phyloP scores from a whole-genome alignment of 2,797 vertebrate species.

The Argya squamiceps region DNA sequence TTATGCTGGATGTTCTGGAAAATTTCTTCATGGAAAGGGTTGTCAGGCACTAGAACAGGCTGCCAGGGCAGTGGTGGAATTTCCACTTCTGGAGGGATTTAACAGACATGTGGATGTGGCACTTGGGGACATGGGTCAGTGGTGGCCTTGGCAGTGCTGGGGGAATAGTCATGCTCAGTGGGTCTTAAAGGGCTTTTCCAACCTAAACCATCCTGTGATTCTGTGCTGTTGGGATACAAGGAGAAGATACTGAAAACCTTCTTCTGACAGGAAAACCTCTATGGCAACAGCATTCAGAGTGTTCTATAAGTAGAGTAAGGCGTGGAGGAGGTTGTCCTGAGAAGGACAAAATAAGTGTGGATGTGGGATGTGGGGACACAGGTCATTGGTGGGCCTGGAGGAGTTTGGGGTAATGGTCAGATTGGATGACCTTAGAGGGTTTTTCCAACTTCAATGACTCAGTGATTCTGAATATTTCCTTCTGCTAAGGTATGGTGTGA shows the following conservation, averaged over 20 bases:
- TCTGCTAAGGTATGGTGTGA: background rate
- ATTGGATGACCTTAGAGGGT: rapidly evolving
- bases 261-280: background rate
- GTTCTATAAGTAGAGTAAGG: background rate
- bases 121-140: background rate
- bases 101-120: background rate
- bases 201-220: background rate
- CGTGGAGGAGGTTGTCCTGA: background rate
- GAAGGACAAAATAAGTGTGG: background rate
- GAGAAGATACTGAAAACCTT: background rate
- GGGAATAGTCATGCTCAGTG: background rate
- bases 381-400: background rate
- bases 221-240: background rate
- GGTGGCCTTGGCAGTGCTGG: background rate
- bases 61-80: background rate
- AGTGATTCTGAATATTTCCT: background rate
- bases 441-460: background rate
- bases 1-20: background rate
- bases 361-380: background rate
- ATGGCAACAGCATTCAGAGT: background rate
- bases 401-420: background rate
- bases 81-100: background rate
- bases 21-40: background rate
- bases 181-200: background rate
- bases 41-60: too few relatives aligned